A percentile compares a stretch with the other conserved stretches of the same genome.
Evolutionary conservation across 2,113 vertebrate genomes (phyloP).

Genomic region (Cettia cetti): DNA sequence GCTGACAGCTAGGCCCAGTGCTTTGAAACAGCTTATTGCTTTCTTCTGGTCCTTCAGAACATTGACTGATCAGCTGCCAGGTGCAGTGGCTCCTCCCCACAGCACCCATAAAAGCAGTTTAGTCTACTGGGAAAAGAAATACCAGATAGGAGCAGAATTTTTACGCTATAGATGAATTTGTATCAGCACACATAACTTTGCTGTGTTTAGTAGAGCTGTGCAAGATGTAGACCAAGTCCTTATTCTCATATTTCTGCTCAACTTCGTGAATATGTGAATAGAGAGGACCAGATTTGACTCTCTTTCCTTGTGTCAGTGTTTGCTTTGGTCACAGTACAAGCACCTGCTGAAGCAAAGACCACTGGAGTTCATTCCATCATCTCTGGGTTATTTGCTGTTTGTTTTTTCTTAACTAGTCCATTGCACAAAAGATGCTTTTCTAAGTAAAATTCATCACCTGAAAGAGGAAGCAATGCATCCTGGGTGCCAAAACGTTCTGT

Average conservation of each 20-base stretch:
- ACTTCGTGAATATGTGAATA: neutral
- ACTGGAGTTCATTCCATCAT: neutral
- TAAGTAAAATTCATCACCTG: neutral
- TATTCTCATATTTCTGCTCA: neutral
- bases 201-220: neutral
- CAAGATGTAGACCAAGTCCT: neutral
- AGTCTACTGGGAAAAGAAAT: neutral
- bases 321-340: neutral
- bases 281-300: neutral
- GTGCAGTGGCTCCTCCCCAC: neutral
- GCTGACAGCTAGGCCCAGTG: neutral
- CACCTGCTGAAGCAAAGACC: neutral
- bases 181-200: neutral
- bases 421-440: neutral
- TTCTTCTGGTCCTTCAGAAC: neutral
- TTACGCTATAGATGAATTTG: neutral
- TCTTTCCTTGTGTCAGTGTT: neutral
- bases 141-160: neutral
- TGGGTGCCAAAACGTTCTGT: neutral
- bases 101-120: neutral
- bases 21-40: neutral
- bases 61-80: neutral
- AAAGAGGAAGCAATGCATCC: neutral
- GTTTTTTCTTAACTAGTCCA: neutral
- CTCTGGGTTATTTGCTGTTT: neutral